phyloP scores from a whole-genome alignment of 2,888 invertebrate species.

The Eupithecia abbreviata region DNA sequence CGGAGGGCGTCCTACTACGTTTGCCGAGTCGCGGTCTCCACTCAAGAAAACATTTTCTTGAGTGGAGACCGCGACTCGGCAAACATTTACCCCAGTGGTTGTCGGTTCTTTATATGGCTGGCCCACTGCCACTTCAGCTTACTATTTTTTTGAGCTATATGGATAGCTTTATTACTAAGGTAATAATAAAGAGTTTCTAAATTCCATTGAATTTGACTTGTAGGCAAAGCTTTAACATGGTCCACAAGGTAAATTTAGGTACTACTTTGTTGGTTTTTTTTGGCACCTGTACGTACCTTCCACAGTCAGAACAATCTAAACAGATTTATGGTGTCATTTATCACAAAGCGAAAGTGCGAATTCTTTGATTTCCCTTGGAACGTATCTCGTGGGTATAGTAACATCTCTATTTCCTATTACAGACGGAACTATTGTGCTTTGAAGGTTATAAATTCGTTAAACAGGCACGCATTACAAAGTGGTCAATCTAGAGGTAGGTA shows the following conservation, averaged over 20 bases:
- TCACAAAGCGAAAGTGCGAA: constrained; percentile 2
- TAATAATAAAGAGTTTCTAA: background rate
- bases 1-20: too few species aligned
- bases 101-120: too few species aligned
- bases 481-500: background rate
- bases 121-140: too few species aligned
- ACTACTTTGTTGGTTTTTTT: background rate
- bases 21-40: too few species aligned
- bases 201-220: background rate
- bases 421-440: background rate
- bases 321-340: constrained; percentile 3
- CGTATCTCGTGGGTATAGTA: constrained; percentile 3
- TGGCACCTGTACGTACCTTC: background rate
- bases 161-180: too few species aligned
- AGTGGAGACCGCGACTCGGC: too few species aligned
- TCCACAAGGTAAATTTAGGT: background rate
- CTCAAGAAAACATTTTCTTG: too few species aligned
- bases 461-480: background rate
- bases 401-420: background rate
- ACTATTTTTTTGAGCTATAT: too few species aligned
- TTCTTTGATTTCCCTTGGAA: constrained; percentile 5
- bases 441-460: background rate
- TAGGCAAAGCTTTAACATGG: background rate
- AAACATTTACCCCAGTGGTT: too few species aligned
- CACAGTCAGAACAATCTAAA: background rate